Percentiles rank a stretch among this genome's conserved stretches.
phyloP scores from a whole-genome alignment of 2,113 vertebrate genomes.

The Caranx melampygus region DNA sequence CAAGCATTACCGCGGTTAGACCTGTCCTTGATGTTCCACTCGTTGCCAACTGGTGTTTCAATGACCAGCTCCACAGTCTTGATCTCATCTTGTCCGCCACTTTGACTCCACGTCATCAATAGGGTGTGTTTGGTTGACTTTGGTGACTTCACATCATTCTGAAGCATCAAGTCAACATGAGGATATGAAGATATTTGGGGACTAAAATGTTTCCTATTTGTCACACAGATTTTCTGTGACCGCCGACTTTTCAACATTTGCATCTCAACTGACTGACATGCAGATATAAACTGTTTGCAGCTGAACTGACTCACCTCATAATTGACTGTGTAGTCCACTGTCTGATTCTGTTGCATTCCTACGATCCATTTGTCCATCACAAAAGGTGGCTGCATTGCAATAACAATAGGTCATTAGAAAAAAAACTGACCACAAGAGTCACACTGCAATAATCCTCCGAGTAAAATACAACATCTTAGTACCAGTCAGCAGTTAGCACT shows the following conservation, averaged over 20 bases:
- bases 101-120: conserved; percentile 84
- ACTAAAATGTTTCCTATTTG: neutral
- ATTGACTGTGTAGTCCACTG: conserved; percentile 91
- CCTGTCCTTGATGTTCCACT: conserved; percentile 82
- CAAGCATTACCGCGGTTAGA: conserved; percentile 85
- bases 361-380: conserved; percentile 99
- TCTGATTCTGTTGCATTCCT: conserved; percentile 89
- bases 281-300: conserved; percentile 7
- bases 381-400: conserved; percentile 92
- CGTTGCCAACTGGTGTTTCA: conserved; percentile 81
- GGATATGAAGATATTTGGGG: neutral
- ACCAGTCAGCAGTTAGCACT: neutral
- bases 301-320: conserved; percentile 89
- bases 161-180: conserved; percentile 13
- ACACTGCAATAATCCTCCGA: neutral
- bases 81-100: conserved; percentile 87
- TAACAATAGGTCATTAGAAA: conserved; percentile 2
- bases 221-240: neutral
- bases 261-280: conserved; percentile 2
- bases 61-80: conserved; percentile 90
- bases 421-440: neutral
- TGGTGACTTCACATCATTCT: conserved; percentile 93
- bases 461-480: neutral
- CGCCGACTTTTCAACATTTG: neutral
- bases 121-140: conserved; percentile 89